phyloP scores from a whole-genome alignment of 2,113 vertebrate species.

The Larimichthys polyactis region DNA sequence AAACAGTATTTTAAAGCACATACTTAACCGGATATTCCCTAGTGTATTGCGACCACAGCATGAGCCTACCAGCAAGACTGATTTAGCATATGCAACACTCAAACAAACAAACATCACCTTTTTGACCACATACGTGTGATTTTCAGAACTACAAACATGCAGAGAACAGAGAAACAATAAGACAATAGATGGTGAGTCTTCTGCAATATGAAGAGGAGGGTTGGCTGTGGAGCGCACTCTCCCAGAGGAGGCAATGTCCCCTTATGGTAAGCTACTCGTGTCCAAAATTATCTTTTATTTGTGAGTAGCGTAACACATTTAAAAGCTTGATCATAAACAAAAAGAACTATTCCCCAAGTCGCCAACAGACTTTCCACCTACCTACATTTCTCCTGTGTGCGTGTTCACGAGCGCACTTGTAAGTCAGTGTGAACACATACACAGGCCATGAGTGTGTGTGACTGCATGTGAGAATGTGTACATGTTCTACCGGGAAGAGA shows the following conservation, averaged over 20 bases:
- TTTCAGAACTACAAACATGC: background rate
- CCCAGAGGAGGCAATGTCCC: background rate
- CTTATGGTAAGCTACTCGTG: background rate
- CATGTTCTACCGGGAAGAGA: constrained; percentile 29
- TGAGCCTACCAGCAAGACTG: too few species aligned
- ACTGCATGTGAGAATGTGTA: constrained; percentile 10
- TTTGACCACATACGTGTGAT: background rate
- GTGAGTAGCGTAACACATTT: background rate
- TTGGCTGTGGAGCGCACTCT: background rate
- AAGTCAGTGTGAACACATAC: constrained; percentile 41
- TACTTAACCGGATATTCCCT: too few species aligned
- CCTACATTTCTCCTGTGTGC: constrained; percentile 50
- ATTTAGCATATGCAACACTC: background rate
- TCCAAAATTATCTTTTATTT: background rate
- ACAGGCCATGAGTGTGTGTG: constrained; percentile 28
- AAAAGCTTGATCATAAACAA: background rate
- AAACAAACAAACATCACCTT: background rate
- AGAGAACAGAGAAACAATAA: background rate
- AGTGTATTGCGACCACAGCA: too few species aligned
- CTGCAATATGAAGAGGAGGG: background rate
- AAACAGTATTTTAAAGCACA: background rate
- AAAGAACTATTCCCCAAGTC: background rate
- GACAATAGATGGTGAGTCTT: background rate
- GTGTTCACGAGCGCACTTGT: constrained; percentile 15
- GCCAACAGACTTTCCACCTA: constrained; percentile 31